Percentiles rank a stretch among this genome's conserved stretches.
Evolutionary conservation across 2,888 invertebrate species (phyloP).

Genomic region (Eupithecia pulchellata): DNA sequence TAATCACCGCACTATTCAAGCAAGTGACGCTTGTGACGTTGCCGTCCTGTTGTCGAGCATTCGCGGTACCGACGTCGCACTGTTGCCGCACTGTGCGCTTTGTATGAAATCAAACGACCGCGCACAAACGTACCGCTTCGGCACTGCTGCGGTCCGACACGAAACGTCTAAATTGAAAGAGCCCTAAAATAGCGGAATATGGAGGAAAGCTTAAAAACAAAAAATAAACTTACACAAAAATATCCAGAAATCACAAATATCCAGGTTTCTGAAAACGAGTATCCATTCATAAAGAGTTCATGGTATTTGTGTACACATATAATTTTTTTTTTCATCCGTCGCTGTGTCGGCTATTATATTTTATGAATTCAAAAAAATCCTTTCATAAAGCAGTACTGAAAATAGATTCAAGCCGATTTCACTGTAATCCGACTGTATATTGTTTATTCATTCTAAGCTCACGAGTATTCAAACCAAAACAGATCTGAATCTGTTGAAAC

Average conservation of each 20-base stretch:
- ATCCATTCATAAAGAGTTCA: no score
- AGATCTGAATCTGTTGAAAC: not conserved
- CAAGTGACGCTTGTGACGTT: no score
- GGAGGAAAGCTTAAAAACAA: not conserved
- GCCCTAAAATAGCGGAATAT: no score
- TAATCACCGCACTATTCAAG: no score
- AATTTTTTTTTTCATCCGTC: not conserved
- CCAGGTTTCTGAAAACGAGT: not conserved
- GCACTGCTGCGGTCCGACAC: no score
- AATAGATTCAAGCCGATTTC: constrained; percentile 12
- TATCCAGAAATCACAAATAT: not conserved
- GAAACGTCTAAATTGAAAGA: no score
- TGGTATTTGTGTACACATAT: not conserved
- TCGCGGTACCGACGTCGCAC: no score
- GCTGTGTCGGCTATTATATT: not conserved
- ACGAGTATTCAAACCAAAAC: constrained; percentile 1
- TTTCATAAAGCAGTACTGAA: not conserved
- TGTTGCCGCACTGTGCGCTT: no score
- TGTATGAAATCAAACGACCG: no score
- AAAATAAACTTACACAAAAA: no score
- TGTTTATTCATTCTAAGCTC: constrained; percentile 12
- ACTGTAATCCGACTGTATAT: constrained; percentile 6
- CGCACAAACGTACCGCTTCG: no score
- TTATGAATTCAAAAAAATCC: not conserved
- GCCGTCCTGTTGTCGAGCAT: no score